Conservation (phyloP, 1,140 invertebrate genomes). For the Drosophila willistoni region DNA sequence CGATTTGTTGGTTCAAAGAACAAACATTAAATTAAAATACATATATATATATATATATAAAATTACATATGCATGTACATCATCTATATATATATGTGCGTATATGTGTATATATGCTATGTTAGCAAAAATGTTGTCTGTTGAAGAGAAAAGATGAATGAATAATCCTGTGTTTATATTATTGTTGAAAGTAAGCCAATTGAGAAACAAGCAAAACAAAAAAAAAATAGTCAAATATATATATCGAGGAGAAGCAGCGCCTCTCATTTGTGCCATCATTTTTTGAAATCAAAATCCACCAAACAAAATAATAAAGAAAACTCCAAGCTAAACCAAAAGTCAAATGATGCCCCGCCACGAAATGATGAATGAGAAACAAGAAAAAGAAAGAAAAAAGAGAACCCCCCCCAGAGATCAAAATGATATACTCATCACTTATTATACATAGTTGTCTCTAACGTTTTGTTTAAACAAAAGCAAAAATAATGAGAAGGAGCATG, state of each 20-base stretch:
- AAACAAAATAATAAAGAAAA: conserved; percentile 38
- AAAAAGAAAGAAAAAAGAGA: too few species aligned
- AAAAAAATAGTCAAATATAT: conserved; percentile 45
- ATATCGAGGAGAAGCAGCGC: conserved; percentile 20
- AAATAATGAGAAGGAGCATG: neutral
- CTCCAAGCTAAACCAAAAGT: conserved; percentile 25
- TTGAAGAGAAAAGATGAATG: conserved; percentile 32
- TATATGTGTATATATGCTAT: conserved; percentile 48
- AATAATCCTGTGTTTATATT: too few species aligned
- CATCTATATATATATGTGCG: conserved; percentile 33
- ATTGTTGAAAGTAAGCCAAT: conserved; percentile 22
- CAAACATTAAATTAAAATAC: conserved; percentile 57
- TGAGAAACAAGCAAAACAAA: conserved; percentile 31
- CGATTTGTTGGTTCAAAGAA: conserved; percentile 80
- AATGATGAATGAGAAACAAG: conserved; percentile 27
- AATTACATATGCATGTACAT: conserved; percentile 39
- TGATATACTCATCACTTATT: conserved; percentile 45
- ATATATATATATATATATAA: conserved; percentile 42
- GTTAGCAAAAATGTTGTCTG: conserved; percentile 64
- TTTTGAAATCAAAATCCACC: conserved; percentile 40
- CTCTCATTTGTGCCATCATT: conserved; percentile 52
- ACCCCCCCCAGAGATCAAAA: conserved; percentile 38
- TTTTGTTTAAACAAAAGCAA: conserved; percentile 11
- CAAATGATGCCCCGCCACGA: neutral
- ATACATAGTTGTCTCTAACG: conserved; percentile 10